Evolutionary conservation across 1,140 invertebrate genomes (phyloP), one percentile per base, ranked within the genome.

Genomic region (Ceratitis capitata): DNA sequence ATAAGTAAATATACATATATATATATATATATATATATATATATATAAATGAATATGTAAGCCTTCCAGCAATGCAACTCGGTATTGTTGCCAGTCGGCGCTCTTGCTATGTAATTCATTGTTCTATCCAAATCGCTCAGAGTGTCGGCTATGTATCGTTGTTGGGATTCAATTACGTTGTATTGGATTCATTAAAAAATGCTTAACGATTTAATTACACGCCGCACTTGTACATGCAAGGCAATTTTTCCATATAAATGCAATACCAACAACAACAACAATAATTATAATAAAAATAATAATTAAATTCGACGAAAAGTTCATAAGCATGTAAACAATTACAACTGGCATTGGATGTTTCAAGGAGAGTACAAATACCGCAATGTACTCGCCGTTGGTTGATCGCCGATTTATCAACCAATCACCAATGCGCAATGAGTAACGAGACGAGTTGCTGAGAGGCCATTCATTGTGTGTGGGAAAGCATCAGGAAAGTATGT

Each of bases 121-220:
- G 26, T 47, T 51, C 82, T 32, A 26, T 12, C n/a, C 82, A 49
- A 19, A 61, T 29, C 29, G 58, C 39, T 23, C 10, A 5, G 45
- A 12, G 5, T 12, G 45, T n/a, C 51, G n/a, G 69, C 35, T 23
- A 6, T 26, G 9, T 45, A 23, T 35, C 69, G 69, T n/a, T n/a
- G n/a, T 78, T 78, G 69, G 69, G 69, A 78, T 78, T 78, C 69
- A 78, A 78, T 78, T 78, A 78, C 69, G 69, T 78, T 78, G 69
- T 45, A 78, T 78, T 78, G 69, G 69, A 78, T 78, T 78, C 69
- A 78, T 78, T 78, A 78, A 78, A 78, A 78, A 78, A 78, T 78
- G 42, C 69, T 78, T 78, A 78, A 78, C 69, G 69, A 78, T 78
- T 78, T 78, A 78, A 78, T 78, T 78, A 78, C 69, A 78, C 69